Evolutionary conservation across 1,140 invertebrate species (phyloP), one percentile per base, ranked within the genome.

Genomic region (Drosophila ficusphila): DNA sequence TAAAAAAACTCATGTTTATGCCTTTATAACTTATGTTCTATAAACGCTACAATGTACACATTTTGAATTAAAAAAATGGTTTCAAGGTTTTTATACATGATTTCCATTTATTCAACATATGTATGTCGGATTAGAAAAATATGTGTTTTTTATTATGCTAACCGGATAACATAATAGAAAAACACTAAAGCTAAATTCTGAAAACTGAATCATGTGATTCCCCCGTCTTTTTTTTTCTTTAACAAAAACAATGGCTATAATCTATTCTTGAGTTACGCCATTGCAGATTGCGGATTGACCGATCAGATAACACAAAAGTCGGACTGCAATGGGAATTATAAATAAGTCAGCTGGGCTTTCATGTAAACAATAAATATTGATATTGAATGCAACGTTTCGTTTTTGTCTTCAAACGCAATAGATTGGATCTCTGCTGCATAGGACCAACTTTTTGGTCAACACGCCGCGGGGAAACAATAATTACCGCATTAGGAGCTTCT

Each of bases 361-460:
- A 16, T 34, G 36, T 44, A 27, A 46, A 46, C 7, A 47, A 33
- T 23, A 54, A 54, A 5, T 54, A 34, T 1, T 25, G n/a, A n/a
- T 44, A 12, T 61, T 16, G 9, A 61, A 36, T 61, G 36, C 36
- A 16, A 23, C 0, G 14, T 33, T 9, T 57, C 5, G 0, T 5
- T 16, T 52, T 14, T 36, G 4, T 21, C 1, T 4, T 4, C 12
- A 11, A 38, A 14, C 9, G 4, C 27, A 6, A 27, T 4, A 90
- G 89, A 89, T 90, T 47, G 89, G 89, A 19, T 42, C 62, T 12
- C 21, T 90, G 12, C 29, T 90, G 25, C 51, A 76, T 44, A 77
- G 89, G 8, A 86, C 85, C 7, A 73, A 76, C 42, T 90, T 90
- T 47, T 48, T 90, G 19, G 74, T 86, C 27, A 86, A 90, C 11